phyloP scores from a whole-genome alignment of 2,888 invertebrate genomes.

The Tuberolachnus salignus region DNA sequence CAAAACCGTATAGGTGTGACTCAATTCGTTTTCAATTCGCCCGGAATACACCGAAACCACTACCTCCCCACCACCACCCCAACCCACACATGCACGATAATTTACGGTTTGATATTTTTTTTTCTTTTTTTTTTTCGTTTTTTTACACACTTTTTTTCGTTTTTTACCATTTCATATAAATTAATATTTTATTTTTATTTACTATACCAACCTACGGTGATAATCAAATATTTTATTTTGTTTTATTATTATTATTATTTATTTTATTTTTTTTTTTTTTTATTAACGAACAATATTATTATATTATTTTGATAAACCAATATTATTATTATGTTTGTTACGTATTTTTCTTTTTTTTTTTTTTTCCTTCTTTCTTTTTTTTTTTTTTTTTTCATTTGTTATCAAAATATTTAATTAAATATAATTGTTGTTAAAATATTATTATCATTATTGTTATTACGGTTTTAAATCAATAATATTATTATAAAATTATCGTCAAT shows the following conservation, averaged over 20 bases:
- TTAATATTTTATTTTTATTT: constrained; percentile 37
- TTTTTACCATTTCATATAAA: too few relatives aligned
- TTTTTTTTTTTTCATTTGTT: constrained; percentile 52
- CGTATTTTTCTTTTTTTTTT: constrained; percentile 54
- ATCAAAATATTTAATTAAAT: constrained; percentile 55
- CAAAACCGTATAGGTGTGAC: too few relatives aligned
- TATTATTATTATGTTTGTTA: constrained; percentile 54
- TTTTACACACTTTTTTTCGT: too few relatives aligned
- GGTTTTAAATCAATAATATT: constrained; percentile 52
- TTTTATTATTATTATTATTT: constrained; percentile 28
- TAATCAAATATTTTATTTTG: constrained; percentile 39
- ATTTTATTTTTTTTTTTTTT: constrained; percentile 23
- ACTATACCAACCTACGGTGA: constrained; percentile 26
- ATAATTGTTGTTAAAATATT: constrained; percentile 55
- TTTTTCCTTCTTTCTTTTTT: constrained; percentile 44
- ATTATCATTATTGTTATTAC: constrained; percentile 52
- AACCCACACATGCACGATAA: background rate
- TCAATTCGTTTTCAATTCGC: too few relatives aligned
- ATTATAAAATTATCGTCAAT: constrained; percentile 44
- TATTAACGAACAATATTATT: constrained; percentile 52
- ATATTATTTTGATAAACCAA: constrained; percentile 38
- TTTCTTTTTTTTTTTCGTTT: too few relatives aligned
- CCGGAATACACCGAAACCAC: background rate
- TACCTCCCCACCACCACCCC: background rate
- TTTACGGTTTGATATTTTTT: constrained; percentile 22